Conservation (phyloP, 1,140 invertebrate species). For the Dreissena polymorpha region DNA sequence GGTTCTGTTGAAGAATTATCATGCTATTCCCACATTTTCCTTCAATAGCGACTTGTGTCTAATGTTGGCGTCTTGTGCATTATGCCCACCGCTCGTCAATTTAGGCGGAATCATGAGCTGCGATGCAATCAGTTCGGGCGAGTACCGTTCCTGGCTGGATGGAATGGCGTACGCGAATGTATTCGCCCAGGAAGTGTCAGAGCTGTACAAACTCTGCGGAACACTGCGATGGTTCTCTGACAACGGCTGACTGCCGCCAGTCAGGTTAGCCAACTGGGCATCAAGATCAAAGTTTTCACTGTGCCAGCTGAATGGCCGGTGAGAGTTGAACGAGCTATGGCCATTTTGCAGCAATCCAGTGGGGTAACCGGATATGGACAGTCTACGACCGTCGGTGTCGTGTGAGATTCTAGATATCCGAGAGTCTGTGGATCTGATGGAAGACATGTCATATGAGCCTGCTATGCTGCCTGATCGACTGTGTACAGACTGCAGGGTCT, state of each 20-base stretch:
- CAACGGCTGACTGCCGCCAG: constrained; percentile 24
- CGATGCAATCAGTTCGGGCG: constrained; percentile 63
- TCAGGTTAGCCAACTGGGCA: constrained; percentile 55
- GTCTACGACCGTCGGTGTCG: constrained; percentile 70
- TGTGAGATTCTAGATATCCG: constrained; percentile 65
- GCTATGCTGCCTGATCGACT: constrained; percentile 59
- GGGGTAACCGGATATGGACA: constrained; percentile 70
- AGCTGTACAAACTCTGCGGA: constrained; percentile 63
- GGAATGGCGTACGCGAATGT: constrained; percentile 63
- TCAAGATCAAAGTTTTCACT: constrained; percentile 77
- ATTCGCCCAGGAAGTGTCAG: constrained; percentile 56
- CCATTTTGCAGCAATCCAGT: constrained; percentile 60
- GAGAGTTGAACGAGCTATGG: constrained; percentile 57
- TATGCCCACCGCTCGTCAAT: constrained; percentile 70
- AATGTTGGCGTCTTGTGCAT: constrained; percentile 66
- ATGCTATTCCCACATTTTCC: constrained; percentile 75
- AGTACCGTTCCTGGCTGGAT: constrained; percentile 58
- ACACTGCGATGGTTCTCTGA: constrained; percentile 70
- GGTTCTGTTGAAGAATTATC: constrained; percentile 50
- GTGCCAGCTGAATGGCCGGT: constrained; percentile 76
- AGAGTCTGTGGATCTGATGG: constrained; percentile 72
- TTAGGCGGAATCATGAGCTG: constrained; percentile 73
- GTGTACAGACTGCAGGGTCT: constrained; percentile 64
- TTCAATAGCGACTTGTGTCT: constrained; percentile 70
- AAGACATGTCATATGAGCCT: constrained; percentile 71